Evolutionary conservation across 2,888 invertebrate species (phyloP).

Genomic region (Euphydryas editha): DNA sequence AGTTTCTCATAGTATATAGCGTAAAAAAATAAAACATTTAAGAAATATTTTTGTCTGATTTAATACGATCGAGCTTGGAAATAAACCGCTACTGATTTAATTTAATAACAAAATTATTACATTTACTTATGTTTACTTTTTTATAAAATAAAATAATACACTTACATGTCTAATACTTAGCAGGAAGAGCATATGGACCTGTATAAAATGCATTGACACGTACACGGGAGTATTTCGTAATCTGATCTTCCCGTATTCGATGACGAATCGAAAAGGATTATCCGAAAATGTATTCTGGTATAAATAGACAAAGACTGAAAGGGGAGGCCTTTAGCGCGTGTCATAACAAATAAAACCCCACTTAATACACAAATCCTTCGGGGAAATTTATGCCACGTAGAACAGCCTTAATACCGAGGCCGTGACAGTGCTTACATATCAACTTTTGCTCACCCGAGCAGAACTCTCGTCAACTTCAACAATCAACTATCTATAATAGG

Average conservation of each 20-base stretch:
- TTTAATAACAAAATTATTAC: no score
- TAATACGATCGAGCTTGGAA: no score
- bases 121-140: no score
- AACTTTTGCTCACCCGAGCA: constrained; percentile 57
- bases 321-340: constrained; percentile 64
- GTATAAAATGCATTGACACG: constrained; percentile 27
- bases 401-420: constrained; percentile 75
- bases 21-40: no score
- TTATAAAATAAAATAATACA: no score
- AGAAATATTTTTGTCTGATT: no score
- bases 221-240: constrained; percentile 27
- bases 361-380: constrained; percentile 77
- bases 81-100: no score
- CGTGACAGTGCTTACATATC: constrained; percentile 79
- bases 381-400: constrained; percentile 78
- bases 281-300: constrained; percentile 41
- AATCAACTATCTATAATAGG: constrained; percentile 11
- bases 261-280: constrained; percentile 42
- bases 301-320: constrained; percentile 48
- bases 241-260: constrained; percentile 35
- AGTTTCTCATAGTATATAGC: no score
- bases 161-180: neutral
- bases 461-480: constrained; percentile 32
- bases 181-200: neutral
- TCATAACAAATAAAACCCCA: constrained; percentile 79